Conservation (phyloP, 2,113 vertebrate species). For the Psilopsiagon aurifrons region DNA sequence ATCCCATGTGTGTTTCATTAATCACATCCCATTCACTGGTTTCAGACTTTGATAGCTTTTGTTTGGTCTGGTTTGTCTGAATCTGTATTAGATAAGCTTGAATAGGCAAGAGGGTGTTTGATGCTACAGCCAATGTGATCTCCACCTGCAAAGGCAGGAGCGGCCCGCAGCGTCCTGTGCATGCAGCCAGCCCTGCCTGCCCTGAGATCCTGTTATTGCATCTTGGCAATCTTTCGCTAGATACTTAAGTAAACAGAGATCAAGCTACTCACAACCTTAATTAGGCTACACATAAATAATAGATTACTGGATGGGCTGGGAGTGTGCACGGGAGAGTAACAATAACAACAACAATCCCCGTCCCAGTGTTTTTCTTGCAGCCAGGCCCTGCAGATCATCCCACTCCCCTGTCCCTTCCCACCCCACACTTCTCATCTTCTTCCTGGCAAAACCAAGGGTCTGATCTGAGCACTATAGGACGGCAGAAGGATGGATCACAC, state of each 20-base stretch:
- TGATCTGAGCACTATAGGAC: rapidly evolving
- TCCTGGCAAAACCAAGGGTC: rapidly evolving
- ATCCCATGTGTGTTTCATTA: neutral
- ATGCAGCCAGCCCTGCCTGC: constrained; percentile 5
- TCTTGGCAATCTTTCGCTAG: constrained; percentile 64
- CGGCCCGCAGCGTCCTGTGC: neutral
- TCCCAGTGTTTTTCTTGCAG: rapidly evolving
- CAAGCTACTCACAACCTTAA: constrained; percentile 76
- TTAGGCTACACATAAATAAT: constrained; percentile 75
- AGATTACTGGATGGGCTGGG: constrained; percentile 66
- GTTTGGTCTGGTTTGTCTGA: constrained; percentile 60
- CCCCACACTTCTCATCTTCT: rapidly evolving
- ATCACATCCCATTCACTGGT: constrained; percentile 62
- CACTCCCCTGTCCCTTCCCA: neutral
- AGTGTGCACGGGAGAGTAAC: constrained; percentile 13
- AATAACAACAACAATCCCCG: neutral
- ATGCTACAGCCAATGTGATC: neutral
- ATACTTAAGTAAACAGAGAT: constrained; percentile 76
- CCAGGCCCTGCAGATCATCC: rapidly evolving
- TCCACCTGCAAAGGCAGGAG: neutral
- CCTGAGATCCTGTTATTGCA: constrained; percentile 51
- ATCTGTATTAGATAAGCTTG: constrained; percentile 59
- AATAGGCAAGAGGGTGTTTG: neutral
- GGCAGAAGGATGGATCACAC: rapidly evolving
- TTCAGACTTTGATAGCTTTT: constrained; percentile 64